Evolutionary conservation across 92 coral and sea anemone genomes (phyloP).

Genomic region (Phenganax stokvisi): DNA sequence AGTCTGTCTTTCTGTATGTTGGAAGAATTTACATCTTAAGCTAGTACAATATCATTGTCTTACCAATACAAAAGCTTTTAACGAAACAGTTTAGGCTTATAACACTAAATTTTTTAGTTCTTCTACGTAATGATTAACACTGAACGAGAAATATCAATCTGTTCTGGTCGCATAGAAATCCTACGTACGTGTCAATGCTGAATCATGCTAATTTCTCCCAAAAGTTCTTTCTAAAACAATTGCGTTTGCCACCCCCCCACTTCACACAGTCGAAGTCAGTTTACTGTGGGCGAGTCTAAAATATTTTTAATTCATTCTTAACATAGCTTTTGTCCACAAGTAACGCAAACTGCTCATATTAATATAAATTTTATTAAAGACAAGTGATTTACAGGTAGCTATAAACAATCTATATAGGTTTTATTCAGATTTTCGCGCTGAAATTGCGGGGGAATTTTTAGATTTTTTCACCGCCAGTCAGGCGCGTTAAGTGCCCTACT

Average conservation of each 20-base stretch:
- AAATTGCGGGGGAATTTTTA: conserved; percentile 27
- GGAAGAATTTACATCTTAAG: conserved; percentile 24
- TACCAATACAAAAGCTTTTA: background rate
- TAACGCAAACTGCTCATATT: conserved; percentile 35
- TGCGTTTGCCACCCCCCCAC: conserved; percentile 69
- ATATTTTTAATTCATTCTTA: conserved; percentile 95
- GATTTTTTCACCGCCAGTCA: conserved; percentile 24
- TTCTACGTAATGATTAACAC: background rate
- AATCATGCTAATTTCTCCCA: conserved; percentile 28
- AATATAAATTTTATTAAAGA: conserved; percentile 27
- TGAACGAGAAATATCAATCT: background rate
- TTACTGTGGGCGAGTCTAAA: conserved; percentile 99
- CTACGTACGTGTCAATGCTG: background rate
- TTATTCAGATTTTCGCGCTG: background rate
- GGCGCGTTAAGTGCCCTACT: conserved; percentile 19
- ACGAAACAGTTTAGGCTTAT: background rate
- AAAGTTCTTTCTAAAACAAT: conserved; percentile 18
- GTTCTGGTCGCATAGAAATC: background rate
- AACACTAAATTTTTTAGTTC: no score
- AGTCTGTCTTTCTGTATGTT: conserved; percentile 8
- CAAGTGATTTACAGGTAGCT: conserved; percentile 7
- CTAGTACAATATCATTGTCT: background rate
- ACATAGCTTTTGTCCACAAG: conserved; percentile 89
- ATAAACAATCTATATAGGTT: background rate
- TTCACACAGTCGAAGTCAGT: conserved; percentile 64